Evolutionary conservation across 64 coral and sea anemone species (phyloP), one percentile per base, ranked within the genome.

Genomic region (Montipora sp.): DNA sequence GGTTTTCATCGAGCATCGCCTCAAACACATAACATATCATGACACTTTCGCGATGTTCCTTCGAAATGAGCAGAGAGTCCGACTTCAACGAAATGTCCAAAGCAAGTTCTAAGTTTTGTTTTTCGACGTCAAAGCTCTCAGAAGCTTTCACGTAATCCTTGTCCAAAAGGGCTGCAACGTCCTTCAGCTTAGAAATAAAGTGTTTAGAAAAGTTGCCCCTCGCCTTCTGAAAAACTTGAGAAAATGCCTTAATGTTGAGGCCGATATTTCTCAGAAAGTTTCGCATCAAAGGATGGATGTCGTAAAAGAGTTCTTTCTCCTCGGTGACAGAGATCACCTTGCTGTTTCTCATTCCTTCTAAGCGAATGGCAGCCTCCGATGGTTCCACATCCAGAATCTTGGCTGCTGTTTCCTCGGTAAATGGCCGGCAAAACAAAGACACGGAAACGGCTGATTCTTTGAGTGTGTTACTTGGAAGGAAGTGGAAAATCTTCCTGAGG

Each of bases 81-180:
- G 43, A 84, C 22, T 92, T 83, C 36, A 92, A 51, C 48, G 90
- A 92, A 63, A 92, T 92, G 43, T 92, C 44, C 73, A 92, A 47
- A 43, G 90, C 70, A 53, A 92, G 73, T 48, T 92, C 74, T 48
- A 92, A 77, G 80, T 92, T 92, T 48, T 16, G 51, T 83, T 82
- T 92, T 15, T 92, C 80, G 60, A 84, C 55, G 15, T 92, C 80
- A 77, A 92, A 84, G 18, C 14, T 36, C 4, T 75, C 43, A 18
- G 74, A 85, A 19, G 80, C 80, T 36, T 73, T 75, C 1, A 92
- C 53, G 60, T 77, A 92, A 13, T 92, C 72, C 14, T 85, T 51
- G 49, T 92, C 90, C 21, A 84, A 82, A 20, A 77, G 80, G 7
- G 19, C n/a, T 21, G 90, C 51, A 65, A 92, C 61, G 0, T 75